phyloP scores from a whole-genome alignment of 2,113 vertebrate species.

The Anhinga rufa region DNA sequence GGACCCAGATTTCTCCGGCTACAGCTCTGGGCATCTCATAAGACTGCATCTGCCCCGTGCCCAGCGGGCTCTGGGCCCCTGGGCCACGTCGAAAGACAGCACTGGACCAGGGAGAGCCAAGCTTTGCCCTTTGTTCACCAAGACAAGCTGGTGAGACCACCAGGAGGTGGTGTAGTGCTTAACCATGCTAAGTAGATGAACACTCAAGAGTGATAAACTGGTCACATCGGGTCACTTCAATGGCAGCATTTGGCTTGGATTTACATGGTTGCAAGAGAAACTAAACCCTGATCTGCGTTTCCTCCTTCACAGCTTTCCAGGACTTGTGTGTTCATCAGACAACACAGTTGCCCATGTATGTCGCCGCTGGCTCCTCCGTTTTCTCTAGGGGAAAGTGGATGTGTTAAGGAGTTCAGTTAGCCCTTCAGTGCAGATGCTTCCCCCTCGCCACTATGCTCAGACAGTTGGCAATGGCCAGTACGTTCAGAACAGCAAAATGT shows the following conservation, averaged over 20 bases:
- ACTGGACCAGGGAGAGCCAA: neutral
- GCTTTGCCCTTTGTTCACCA: neutral
- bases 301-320: neutral
- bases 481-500: fast-evolving
- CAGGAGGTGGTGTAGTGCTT: neutral
- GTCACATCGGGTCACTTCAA: neutral
- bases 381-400: neutral
- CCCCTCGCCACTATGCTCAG: neutral
- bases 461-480: neutral
- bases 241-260: neutral
- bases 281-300: neutral
- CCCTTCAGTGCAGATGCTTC: neutral
- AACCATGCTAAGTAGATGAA: neutral
- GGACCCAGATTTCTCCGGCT: neutral
- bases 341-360: neutral
- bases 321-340: neutral
- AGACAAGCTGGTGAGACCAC: neutral
- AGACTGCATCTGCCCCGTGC: neutral
- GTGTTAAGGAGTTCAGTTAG: neutral
- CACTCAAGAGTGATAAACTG: neutral
- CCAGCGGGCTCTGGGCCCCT: neutral
- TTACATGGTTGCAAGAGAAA: neutral
- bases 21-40: neutral
- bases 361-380: neutral
- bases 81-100: neutral